Conservation (phyloP, 2,797 vertebrate genomes). For the Sebastolobus altivelis region DNA sequence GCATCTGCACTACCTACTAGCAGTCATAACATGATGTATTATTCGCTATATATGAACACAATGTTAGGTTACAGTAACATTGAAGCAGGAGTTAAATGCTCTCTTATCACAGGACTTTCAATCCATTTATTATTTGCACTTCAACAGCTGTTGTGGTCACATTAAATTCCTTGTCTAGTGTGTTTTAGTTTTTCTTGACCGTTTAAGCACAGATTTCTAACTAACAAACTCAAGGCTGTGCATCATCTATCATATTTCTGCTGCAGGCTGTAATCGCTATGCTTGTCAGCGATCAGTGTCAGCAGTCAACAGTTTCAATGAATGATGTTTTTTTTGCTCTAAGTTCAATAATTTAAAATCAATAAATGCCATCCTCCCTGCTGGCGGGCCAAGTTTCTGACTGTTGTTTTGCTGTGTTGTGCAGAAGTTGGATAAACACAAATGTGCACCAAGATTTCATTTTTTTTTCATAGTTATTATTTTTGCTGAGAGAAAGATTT, state of each 20-base stretch:
- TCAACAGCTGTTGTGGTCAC: background rate
- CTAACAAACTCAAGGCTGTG: background rate
- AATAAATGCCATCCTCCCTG: background rate
- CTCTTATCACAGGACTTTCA: background rate
- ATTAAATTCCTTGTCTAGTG: background rate
- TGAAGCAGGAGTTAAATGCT: background rate
- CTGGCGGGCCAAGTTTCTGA: background rate
- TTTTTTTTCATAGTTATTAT: background rate
- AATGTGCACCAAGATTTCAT: background rate
- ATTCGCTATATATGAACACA: background rate
- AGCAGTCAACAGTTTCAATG: background rate
- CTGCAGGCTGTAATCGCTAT: background rate
- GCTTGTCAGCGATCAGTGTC: background rate
- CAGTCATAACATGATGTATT: background rate
- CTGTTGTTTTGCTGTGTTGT: constrained; percentile 13
- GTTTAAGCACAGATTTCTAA: background rate
- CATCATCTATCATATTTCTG: background rate
- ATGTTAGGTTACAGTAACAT: background rate
- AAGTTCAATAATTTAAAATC: constrained; percentile 26
- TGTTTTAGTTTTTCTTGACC: background rate
- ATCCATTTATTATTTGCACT: background rate
- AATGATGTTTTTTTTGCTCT: background rate
- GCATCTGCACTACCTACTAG: background rate
- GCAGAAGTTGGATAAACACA: constrained; percentile 6
- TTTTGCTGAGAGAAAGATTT: background rate